phyloP scores from a whole-genome alignment of 1,140 invertebrate species.

The Drosophila eugracilis region DNA sequence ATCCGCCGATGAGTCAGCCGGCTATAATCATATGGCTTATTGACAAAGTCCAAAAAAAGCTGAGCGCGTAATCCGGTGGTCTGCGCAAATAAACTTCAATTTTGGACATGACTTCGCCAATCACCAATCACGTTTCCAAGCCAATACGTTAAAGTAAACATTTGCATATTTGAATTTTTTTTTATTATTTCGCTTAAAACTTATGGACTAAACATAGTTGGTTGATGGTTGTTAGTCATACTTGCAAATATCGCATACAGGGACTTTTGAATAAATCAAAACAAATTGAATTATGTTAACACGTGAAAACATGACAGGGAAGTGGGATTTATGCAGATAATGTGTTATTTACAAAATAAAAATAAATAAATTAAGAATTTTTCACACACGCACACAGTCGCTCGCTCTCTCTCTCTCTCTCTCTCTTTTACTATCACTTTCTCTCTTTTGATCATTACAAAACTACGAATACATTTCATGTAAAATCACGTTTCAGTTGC shows the following conservation, averaged over 20 bases:
- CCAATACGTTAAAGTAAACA: constrained; percentile 20
- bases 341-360: constrained; percentile 72
- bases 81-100: constrained; percentile 46
- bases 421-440: constrained; percentile 5
- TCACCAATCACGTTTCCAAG: constrained; percentile 28
- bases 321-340: constrained; percentile 43
- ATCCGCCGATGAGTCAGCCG: constrained; percentile 53
- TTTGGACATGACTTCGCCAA: constrained; percentile 60
- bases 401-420: constrained; percentile 12
- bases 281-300: constrained; percentile 62
- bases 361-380: constrained; percentile 81
- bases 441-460: constrained; percentile 33
- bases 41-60: constrained; percentile 61
- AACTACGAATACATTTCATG: constrained; percentile 79
- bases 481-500: constrained; percentile 74
- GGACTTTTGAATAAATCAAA: constrained; percentile 78
- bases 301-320: constrained; percentile 59
- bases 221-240: constrained; percentile 59
- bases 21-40: constrained; percentile 28
- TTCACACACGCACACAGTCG: constrained; percentile 51
- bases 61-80: constrained; percentile 58
- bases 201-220: constrained; percentile 58
- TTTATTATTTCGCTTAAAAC: constrained; percentile 40
- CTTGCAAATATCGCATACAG: constrained; percentile 82
- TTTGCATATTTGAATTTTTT: constrained; percentile 33